Conservation (phyloP, 1,140 invertebrate genomes). For the Drosophila nigrodunni region DNA sequence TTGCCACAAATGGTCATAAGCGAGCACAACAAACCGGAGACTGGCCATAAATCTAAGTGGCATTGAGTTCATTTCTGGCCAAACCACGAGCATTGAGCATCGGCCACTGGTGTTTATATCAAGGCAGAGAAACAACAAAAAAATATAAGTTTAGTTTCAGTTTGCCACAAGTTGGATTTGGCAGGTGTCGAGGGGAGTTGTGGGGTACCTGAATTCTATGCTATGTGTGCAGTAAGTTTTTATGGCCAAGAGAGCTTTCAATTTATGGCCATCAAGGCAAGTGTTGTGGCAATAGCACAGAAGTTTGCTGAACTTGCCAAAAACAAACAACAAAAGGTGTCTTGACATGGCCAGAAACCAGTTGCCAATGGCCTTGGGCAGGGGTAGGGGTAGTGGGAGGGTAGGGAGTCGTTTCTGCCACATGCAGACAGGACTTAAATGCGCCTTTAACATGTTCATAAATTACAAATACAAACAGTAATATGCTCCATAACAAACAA, state of each 20-base stretch:
- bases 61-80: slow-evolving; percentile 49
- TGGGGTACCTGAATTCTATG: slow-evolving; percentile 29
- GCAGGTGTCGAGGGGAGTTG: slow-evolving; percentile 40
- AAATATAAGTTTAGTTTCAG: slow-evolving; percentile 27
- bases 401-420: background rate
- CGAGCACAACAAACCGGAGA: slow-evolving; percentile 34
- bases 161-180: slow-evolving; percentile 7
- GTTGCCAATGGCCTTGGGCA: slow-evolving; percentile 21
- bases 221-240: slow-evolving; percentile 48
- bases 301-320: slow-evolving; percentile 61
- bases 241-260: slow-evolving; percentile 52
- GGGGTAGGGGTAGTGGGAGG: too few species aligned
- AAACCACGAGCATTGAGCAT: slow-evolving; percentile 2
- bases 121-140: slow-evolving; percentile 5
- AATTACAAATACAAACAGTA: slow-evolving; percentile 14
- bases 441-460: slow-evolving; percentile 30
- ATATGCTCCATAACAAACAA: background rate
- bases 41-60: slow-evolving; percentile 54
- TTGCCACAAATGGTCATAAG: slow-evolving; percentile 45
- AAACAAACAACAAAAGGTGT: slow-evolving; percentile 1
- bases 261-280: slow-evolving; percentile 57
- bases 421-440: slow-evolving; percentile 18
- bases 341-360: slow-evolving; percentile 36
- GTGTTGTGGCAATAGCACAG: slow-evolving; percentile 36
- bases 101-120: slow-evolving; percentile 32